Conservation (phyloP, 2,797 vertebrate genomes). For the Danionella dracula region DNA sequence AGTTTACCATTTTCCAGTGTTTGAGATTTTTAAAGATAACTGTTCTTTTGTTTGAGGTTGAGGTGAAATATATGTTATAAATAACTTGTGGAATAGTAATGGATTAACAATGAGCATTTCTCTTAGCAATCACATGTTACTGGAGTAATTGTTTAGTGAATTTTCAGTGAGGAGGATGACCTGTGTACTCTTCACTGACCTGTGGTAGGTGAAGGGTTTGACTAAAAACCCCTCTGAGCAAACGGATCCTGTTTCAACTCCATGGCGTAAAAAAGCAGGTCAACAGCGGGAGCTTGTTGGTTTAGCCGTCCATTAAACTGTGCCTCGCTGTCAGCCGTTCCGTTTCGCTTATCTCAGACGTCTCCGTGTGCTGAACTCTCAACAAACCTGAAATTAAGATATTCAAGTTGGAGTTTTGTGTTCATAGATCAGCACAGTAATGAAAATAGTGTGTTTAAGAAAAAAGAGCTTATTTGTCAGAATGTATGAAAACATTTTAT, state of each 20-base stretch:
- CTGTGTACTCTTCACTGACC: background rate
- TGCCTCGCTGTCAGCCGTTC: background rate
- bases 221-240: background rate
- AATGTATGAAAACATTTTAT: background rate
- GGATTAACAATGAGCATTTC: too few species aligned
- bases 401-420: background rate
- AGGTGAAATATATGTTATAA: too few species aligned
- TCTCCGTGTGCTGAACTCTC: slow-evolving; percentile 10
- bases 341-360: background rate
- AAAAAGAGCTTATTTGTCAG: too few species aligned
- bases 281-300: background rate
- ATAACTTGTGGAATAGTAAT: too few species aligned
- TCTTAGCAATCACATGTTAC: too few species aligned
- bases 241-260: slow-evolving; percentile 10
- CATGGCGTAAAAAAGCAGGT: background rate
- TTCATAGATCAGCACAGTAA: background rate
- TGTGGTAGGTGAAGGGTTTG: slow-evolving; percentile 4
- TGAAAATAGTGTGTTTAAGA: too few species aligned
- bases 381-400: background rate
- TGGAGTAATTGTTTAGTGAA: too few species aligned
- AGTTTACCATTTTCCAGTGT: background rate
- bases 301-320: slow-evolving; percentile 12
- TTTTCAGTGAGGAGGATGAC: background rate
- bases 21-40: background rate
- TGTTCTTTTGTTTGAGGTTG: too few species aligned